Base-by-base conservation (phyloP, 2,113 vertebrate species). In the Entosphenus tridentatus region DNA sequence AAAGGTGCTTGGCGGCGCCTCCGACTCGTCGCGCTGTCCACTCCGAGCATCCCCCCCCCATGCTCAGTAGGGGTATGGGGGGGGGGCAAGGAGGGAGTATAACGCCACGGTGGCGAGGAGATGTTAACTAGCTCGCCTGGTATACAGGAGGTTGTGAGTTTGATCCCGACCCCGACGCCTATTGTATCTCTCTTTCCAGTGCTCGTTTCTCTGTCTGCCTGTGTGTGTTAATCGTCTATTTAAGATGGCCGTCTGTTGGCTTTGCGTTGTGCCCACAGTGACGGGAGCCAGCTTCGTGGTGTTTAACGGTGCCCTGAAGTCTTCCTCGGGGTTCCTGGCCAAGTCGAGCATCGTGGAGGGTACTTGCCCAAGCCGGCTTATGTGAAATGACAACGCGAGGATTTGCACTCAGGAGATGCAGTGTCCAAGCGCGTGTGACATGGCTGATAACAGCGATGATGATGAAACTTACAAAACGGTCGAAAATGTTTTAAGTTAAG, bases 271-370 rank as follows among this genome's bases (percentile, higher is more conserved):
- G 39, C 39, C 39, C 39, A 39, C 78, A 98, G 93, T 98, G 72
- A 98, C 93, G 57, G 93, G 93, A 73, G 87, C 93, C 77, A 93
- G 88, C 76, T 98, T 98, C 80, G 95, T 98, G 76, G 93, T 98
- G 75, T 98, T 98, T 81, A 98, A 91, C 57, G 93, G 93, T 8
- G 89, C 93, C 76, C 79, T 98, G 78, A 98, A 98, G 77, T 79
- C 88, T 67, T 93, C 92, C 68, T 95, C 89, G 2, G 93, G 93
- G 71, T 96, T 81, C 78, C 81, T 92, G 72, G 93, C 93, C 75
- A 98, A 96, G 78, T 93, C 90, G 76, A 96, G 93, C 80, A 98
- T 98, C 21, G 93, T 98, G 16, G 93, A 98, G 95, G 93, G 93
- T 96, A 83, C 82, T 39, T 39, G 39, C 39, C 39, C 39, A 39